Evolutionary conservation across 2,113 vertebrate species (phyloP).

Genomic region (Hiodon alosoides): DNA sequence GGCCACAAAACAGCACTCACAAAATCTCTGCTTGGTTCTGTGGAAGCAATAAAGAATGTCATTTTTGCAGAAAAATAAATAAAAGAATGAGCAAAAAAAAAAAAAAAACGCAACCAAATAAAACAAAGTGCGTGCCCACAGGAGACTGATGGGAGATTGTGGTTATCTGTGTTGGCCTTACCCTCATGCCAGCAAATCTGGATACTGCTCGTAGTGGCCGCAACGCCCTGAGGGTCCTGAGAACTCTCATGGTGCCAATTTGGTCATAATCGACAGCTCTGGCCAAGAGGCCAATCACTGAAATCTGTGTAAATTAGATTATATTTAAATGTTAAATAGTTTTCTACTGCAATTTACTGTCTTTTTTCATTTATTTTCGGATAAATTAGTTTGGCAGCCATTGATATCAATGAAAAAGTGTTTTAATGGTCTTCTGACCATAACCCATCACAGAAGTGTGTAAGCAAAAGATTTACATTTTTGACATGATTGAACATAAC

Average conservation of each 20-base stretch:
- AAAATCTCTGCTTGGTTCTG: neutral
- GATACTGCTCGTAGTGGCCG: conserved; percentile 57
- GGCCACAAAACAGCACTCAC: neutral
- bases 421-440: no score
- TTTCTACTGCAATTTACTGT: neutral
- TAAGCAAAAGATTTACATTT: no score
- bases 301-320: conserved; percentile 53
- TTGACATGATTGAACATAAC: no score
- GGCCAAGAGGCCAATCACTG: conserved; percentile 57
- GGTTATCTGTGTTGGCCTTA: conserved; percentile 54
- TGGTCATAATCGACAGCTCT: conserved; percentile 53
- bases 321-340: conserved; percentile 33
- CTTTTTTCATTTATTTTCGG: no score
- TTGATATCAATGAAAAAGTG: no score
- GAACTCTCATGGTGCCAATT: conserved; percentile 57
- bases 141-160: conserved; percentile 9
- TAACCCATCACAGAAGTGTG: no score
- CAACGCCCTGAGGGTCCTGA: conserved; percentile 59
- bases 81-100: neutral
- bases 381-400: no score
- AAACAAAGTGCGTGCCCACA: neutral
- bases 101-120: neutral
- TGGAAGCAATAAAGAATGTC: neutral
- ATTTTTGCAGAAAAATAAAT: neutral
- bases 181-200: conserved; percentile 72